phyloP scores from a whole-genome alignment of 1,140 invertebrate genomes.

The Drosophila lowei region DNA sequence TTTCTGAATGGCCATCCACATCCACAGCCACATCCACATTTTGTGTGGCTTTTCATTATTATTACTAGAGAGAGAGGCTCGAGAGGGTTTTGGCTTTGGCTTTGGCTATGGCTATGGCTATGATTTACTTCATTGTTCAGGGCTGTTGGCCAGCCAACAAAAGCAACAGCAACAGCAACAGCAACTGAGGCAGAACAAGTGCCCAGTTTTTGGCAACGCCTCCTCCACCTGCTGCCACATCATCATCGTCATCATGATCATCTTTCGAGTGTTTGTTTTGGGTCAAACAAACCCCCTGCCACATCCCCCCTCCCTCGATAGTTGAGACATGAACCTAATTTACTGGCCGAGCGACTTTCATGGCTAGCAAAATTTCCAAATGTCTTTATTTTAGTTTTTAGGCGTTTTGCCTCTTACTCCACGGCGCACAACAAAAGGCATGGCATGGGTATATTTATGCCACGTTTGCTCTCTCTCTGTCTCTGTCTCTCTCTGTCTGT shows the following conservation, averaged over 20 bases:
- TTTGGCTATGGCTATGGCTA: slow-evolving; percentile 61
- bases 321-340: slow-evolving; percentile 81
- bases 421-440: not conserved
- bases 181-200: slow-evolving; percentile 76
- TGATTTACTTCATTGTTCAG: slow-evolving; percentile 78
- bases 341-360: slow-evolving; percentile 78
- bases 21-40: slow-evolving; percentile 21
- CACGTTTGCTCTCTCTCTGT: not conserved
- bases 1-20: slow-evolving; percentile 45
- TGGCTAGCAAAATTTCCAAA: slow-evolving; percentile 57
- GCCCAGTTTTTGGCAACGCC: slow-evolving; percentile 62
- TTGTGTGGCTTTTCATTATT: slow-evolving; percentile 69
- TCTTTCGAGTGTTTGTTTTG: slow-evolving; percentile 68
- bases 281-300: slow-evolving; percentile 48
- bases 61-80: slow-evolving; percentile 44
- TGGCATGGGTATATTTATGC: not conserved
- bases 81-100: slow-evolving; percentile 29
- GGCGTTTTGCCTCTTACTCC: not conserved
- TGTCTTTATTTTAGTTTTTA: slow-evolving; percentile 68
- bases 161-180: slow-evolving; percentile 22
- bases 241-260: slow-evolving; percentile 24
- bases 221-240: not conserved
- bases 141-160: slow-evolving; percentile 55
- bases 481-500: too few relatives aligned
- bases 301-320: not conserved